Conservation (phyloP, 2,888 invertebrate genomes). For the Toxonevra muliebris region DNA sequence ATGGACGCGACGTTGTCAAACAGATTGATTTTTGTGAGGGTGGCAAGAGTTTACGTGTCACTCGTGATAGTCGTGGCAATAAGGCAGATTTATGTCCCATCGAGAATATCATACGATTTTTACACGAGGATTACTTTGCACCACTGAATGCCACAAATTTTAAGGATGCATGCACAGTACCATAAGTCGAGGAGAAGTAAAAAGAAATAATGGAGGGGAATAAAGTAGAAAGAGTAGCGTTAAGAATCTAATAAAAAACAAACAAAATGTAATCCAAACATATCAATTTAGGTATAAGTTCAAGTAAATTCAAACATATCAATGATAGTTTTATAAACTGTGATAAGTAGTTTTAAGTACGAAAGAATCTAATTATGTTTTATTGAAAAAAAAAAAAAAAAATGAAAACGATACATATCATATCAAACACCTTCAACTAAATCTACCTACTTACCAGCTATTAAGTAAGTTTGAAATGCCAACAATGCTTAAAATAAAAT, state of each 20-base stretch:
- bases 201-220: background rate
- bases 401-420: no score
- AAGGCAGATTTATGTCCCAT: conserved; percentile 80
- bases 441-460: no score
- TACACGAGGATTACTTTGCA: conserved; percentile 87
- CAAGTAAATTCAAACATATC: conserved; percentile 39
- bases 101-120: conserved; percentile 85
- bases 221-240: background rate
- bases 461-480: no score
- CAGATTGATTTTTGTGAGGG: conserved; percentile 82
- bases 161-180: conserved; percentile 79
- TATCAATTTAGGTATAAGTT: conserved; percentile 28
- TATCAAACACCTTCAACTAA: no score
- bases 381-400: no score
- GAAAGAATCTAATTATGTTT: no score
- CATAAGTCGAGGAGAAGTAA: conserved; percentile 44
- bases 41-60: conserved; percentile 68
- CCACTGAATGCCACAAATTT: conserved; percentile 87
- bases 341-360: conserved; percentile 31
- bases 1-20: conserved; percentile 87
- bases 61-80: conserved; percentile 66
- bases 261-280: conserved; percentile 28
- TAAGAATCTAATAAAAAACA: conserved; percentile 9
- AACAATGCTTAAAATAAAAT: no score
- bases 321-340: conserved; percentile 41